phyloP scores from a whole-genome alignment of 1,140 invertebrate species.

The Acromyrmex charruanus region DNA sequence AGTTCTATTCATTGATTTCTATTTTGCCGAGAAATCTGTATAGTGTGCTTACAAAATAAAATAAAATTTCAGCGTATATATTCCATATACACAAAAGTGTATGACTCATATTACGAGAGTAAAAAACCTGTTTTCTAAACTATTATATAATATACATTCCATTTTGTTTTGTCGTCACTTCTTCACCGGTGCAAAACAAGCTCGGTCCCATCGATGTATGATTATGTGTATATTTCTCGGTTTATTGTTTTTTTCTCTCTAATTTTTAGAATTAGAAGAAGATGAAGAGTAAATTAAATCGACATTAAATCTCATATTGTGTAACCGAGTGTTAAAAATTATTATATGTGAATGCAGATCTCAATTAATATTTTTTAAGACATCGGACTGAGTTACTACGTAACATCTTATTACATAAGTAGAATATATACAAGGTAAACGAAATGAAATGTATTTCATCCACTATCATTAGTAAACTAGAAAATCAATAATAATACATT shows the following conservation, averaged over 20 bases:
- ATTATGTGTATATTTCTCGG: no score
- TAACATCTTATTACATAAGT: neutral
- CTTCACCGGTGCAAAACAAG: neutral
- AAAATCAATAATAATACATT: neutral
- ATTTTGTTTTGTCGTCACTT: neutral
- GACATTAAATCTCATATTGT: no score
- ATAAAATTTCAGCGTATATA: no score
- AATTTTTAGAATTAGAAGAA: no score
- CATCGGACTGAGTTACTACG: neutral
- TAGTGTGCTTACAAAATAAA: no score
- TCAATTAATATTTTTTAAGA: constrained; percentile 41
- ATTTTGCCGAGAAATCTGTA: no score
- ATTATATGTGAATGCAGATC: constrained; percentile 4
- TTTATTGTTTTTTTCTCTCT: no score
- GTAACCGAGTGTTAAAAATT: constrained; percentile 14
- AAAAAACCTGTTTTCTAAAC: neutral
- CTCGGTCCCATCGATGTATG: no score
- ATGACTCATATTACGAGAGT: neutral
- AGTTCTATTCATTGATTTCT: no score
- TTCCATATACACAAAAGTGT: no score
- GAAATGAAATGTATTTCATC: neutral
- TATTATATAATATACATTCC: constrained; percentile 32
- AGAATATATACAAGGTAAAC: neutral
- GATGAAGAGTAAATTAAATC: no score
- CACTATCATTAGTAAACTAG: no score